Conservation (phyloP, 2,888 invertebrate genomes). For the Melieria omissa region DNA sequence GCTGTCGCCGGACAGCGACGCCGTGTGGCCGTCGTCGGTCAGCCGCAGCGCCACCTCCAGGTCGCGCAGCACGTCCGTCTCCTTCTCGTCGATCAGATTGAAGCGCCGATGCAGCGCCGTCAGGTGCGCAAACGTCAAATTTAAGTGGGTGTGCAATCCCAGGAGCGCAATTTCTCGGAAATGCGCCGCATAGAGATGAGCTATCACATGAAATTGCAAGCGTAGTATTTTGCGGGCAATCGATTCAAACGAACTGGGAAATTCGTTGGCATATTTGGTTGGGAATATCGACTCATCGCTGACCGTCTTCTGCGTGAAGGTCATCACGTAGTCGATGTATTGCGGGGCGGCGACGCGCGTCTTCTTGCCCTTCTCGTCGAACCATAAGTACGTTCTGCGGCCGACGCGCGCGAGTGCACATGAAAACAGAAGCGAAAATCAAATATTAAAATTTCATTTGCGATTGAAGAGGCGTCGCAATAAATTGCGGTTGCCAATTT, state of each 20-base stretch:
- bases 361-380: constrained; percentile 99
- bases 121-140: constrained; percentile 97
- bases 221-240: constrained; percentile 96
- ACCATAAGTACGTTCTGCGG: constrained; percentile 94
- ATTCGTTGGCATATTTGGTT: constrained; percentile 96
- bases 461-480: not conserved
- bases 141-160: constrained; percentile 95
- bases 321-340: constrained; percentile 99
- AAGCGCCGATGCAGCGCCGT: constrained; percentile 87
- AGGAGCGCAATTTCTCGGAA: constrained; percentile 94
- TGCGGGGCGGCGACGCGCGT: constrained; percentile 96
- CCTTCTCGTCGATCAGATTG: constrained; percentile 93
- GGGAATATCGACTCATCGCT: constrained; percentile 97
- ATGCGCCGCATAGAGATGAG: constrained; percentile 98
- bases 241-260: constrained; percentile 93
- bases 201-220: constrained; percentile 96
- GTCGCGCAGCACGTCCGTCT: constrained; percentile 94
- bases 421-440: constrained; percentile 8
- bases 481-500: not conserved
- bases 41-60: constrained; percentile 84
- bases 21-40: constrained; percentile 67
- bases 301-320: constrained; percentile 96
- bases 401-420: constrained; percentile 40
- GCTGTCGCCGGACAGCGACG: constrained; percentile 34
- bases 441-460: constrained; percentile 9